Evolutionary conservation across 2,113 vertebrate species (phyloP).

Genomic region (Dermatemys mawii): DNA sequence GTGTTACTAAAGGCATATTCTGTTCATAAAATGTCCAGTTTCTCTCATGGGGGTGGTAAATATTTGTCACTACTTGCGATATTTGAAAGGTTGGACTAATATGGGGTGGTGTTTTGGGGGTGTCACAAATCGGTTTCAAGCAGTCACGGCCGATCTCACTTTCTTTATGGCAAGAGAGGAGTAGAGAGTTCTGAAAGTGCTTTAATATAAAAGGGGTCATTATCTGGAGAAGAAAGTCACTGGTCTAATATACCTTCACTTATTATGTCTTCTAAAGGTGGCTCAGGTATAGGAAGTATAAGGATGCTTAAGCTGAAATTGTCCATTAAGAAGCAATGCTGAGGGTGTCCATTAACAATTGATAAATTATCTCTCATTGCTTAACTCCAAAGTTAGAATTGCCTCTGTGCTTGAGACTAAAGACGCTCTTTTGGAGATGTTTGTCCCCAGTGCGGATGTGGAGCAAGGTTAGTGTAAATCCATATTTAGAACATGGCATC

Average conservation of each 20-base stretch:
- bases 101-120: background rate
- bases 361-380: background rate
- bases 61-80: background rate
- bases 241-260: background rate
- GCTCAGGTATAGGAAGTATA: background rate
- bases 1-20: background rate
- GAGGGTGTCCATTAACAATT: fast-evolving
- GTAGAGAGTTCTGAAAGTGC: background rate
- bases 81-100: background rate
- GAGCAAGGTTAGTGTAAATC: background rate
- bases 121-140: background rate
- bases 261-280: background rate
- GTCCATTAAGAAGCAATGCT: background rate
- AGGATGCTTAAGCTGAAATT: background rate
- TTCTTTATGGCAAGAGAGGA: background rate
- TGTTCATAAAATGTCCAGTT: background rate
- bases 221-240: background rate
- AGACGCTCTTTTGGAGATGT: background rate
- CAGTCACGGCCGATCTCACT: background rate
- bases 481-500: background rate
- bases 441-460: background rate
- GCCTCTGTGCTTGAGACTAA: background rate
- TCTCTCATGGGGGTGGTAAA: background rate
- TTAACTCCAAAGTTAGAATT: background rate
- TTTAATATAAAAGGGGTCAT: background rate